Conservation (phyloP, 2,797 vertebrate species). For the Epinephelus coioides region DNA sequence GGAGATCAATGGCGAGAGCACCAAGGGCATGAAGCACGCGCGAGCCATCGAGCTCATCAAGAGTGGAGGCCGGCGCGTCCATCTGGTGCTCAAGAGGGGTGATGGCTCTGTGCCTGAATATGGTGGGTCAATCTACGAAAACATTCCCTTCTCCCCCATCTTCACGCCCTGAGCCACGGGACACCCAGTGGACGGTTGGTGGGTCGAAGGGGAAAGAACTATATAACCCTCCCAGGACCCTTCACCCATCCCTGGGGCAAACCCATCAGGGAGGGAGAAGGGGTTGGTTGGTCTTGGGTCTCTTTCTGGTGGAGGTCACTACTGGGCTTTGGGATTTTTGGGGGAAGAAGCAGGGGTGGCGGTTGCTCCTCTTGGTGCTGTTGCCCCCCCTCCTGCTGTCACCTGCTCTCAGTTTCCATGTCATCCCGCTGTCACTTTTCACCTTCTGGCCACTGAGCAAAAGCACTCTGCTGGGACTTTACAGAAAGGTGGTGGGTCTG, state of each 20-base stretch:
- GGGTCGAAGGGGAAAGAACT: slow-evolving; percentile 69
- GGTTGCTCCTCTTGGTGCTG: slow-evolving; percentile 82
- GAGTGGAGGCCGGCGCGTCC: slow-evolving; percentile 95
- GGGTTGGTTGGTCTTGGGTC: slow-evolving; percentile 49
- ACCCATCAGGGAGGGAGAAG: slow-evolving; percentile 73
- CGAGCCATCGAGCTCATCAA: slow-evolving; percentile 99
- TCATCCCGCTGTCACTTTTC: slow-evolving; percentile 91
- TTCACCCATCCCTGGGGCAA: slow-evolving; percentile 86
- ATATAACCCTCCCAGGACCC: slow-evolving; percentile 56
- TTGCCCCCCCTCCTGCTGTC: slow-evolving; percentile 62
- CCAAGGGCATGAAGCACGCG: slow-evolving; percentile 99
- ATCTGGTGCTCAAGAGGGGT: slow-evolving; percentile 97
- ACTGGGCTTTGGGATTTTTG: slow-evolving; percentile 61
- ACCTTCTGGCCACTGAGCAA: slow-evolving; percentile 81
- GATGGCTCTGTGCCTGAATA: slow-evolving; percentile 99
- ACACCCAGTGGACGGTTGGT: slow-evolving; percentile 63
- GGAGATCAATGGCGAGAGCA: slow-evolving; percentile 98
- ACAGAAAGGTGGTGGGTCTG: slow-evolving; percentile 67
- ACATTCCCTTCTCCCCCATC: slow-evolving; percentile 98
- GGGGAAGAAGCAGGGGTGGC: slow-evolving; percentile 74
- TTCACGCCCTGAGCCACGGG: slow-evolving; percentile 96
- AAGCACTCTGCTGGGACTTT: slow-evolving; percentile 82
- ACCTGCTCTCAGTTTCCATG: slow-evolving; percentile 88
- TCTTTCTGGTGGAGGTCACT: slow-evolving; percentile 75
- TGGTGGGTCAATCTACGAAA: slow-evolving; percentile 99